These are phyloP conservation scores for Anoplophora glabripennis DNA, from an alignment of 1,140 invertebrate species.

Conservation along the genomic window DNA sequence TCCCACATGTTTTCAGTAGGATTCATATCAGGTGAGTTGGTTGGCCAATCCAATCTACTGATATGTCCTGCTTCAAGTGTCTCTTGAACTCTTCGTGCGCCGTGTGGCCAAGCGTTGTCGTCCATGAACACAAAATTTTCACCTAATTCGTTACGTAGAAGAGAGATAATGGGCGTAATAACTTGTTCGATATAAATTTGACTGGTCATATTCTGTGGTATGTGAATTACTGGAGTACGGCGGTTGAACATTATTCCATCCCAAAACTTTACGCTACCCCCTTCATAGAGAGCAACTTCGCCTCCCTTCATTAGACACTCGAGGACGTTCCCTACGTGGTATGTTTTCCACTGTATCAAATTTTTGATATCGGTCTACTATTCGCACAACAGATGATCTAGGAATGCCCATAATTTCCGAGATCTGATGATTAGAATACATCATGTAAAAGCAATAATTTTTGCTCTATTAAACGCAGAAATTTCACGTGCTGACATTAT, in stretches of 20 bases:
- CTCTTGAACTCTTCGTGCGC: conserved; percentile 9
- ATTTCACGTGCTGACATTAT: too few species aligned
- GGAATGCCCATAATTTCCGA: too few species aligned
- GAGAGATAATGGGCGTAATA: conserved; percentile 16
- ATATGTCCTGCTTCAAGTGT: conserved; percentile 11
- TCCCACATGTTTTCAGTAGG: conserved; percentile 13
- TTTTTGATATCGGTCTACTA: conserved; percentile 7
- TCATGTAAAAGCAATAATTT: too few species aligned
- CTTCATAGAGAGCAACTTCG: conserved; percentile 31
- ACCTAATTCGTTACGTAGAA: conserved; percentile 5
- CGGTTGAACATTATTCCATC: too few species aligned
- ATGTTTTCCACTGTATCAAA: conserved; percentile 4
- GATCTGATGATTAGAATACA: too few species aligned
- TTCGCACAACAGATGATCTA: too few species aligned
- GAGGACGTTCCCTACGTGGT: background rate
- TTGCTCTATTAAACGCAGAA: too few species aligned
- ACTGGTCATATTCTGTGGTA: conserved; percentile 16
- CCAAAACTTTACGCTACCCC: conserved; percentile 24
- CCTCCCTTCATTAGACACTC: conserved; percentile 2
- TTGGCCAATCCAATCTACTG: conserved; percentile 1
- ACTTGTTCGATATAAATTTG: conserved; percentile 12
- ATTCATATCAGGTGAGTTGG: conserved; percentile 8
- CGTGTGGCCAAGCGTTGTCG: too few species aligned
- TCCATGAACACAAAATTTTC: too few species aligned
- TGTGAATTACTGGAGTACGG: background rate